phyloP scores from a whole-genome alignment of 2,113 vertebrate genomes.

The Epinephelus fuscoguttatus region DNA sequence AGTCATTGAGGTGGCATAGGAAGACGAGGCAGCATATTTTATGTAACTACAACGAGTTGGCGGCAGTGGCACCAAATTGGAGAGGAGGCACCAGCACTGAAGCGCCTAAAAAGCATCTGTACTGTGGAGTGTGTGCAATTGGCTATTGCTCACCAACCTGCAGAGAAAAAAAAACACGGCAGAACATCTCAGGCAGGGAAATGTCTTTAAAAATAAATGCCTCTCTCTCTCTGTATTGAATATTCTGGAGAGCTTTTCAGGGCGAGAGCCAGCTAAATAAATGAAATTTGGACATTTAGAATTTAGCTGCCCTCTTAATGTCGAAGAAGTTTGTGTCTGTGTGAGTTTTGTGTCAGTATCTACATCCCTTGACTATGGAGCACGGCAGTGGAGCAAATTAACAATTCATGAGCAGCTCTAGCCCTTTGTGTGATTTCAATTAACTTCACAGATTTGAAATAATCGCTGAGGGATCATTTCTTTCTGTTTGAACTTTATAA shows the following conservation, averaged over 20 bases:
- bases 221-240: neutral
- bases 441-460: constrained; percentile 68
- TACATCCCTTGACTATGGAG: constrained; percentile 16
- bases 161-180: neutral
- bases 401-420: constrained; percentile 61
- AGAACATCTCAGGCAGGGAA: neutral
- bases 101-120: constrained; percentile 62
- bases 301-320: neutral
- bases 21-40: constrained; percentile 76
- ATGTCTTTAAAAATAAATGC: neutral
- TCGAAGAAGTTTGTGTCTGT: neutral
- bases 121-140: constrained; percentile 17
- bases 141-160: constrained; percentile 32
- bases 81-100: constrained; percentile 49
- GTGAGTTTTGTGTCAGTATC: constrained; percentile 14
- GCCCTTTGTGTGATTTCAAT: constrained; percentile 74
- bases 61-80: constrained; percentile 53
- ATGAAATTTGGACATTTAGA: constrained; percentile 34
- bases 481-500: constrained; percentile 60
- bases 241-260: constrained; percentile 16
- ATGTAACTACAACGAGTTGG: constrained; percentile 73
- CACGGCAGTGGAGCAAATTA: constrained; percentile 43
- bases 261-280: constrained; percentile 9
- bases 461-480: constrained; percentile 66
- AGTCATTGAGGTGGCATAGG: constrained; percentile 78